These are phyloP conservation scores for Acridotheres tristis DNA, from an alignment of 2,797 vertebrate species.

Conservation along the genomic window DNA sequence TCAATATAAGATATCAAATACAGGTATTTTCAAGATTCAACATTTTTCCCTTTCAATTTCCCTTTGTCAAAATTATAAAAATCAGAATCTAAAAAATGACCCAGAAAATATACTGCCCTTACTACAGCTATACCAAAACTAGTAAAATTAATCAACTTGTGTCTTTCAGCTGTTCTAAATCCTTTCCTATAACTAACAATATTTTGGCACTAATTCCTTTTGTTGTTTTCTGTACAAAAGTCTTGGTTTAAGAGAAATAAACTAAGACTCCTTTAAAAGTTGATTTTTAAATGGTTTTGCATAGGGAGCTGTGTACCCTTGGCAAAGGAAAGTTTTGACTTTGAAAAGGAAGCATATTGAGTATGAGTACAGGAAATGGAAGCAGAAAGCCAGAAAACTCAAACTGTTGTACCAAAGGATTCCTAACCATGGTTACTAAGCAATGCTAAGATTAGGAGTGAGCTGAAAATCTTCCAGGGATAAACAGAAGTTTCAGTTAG, in stretches of 20 bases:
- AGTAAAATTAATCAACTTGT: not conserved
- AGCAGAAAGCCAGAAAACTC: not conserved
- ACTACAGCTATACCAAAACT: not conserved
- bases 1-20: not conserved
- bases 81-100: accelerated
- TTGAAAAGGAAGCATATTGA: not conserved
- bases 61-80: not conserved
- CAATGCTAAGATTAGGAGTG: not conserved
- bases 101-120: not conserved
- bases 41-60: not conserved
- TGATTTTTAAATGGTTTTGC: not conserved
- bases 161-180: not conserved
- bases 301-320: not conserved
- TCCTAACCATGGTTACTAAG: not conserved
- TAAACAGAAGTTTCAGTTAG: not conserved
- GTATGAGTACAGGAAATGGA: not conserved
- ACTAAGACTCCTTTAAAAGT: not conserved
- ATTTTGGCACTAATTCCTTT: not conserved
- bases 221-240: not conserved
- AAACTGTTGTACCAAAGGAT: not conserved
- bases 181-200: not conserved
- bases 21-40: not conserved
- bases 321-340: not conserved
- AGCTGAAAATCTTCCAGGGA: not conserved
- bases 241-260: not conserved